Percentiles rank a stretch among this genome's conserved stretches.
phyloP scores from a whole-genome alignment of 2,888 invertebrate species.

The Diplazon laetatorius region DNA sequence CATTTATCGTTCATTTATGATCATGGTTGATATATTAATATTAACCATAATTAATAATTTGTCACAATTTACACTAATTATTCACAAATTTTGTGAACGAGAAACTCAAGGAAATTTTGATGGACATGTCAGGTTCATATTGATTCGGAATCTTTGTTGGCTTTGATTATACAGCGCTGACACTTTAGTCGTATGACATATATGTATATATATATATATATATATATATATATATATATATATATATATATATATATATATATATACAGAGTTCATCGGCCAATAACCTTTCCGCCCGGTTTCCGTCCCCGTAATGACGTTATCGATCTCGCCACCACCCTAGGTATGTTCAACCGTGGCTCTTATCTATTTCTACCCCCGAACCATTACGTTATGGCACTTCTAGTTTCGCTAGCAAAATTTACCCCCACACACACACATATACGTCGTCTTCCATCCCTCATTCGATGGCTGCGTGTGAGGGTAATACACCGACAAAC shows the following conservation, averaged over 20 bases:
- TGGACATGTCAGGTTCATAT: not conserved
- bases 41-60: not conserved
- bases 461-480: not conserved
- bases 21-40: not conserved
- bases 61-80: not conserved
- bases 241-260: too few relatives aligned
- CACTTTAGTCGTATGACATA: conserved; percentile 6
- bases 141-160: conserved; percentile 6
- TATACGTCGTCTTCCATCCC: not conserved
- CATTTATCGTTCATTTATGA: too few relatives aligned
- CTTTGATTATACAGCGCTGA: conserved; percentile 29
- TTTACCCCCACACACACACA: not conserved
- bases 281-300: conserved; percentile 56
- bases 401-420: not conserved
- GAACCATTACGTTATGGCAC: conserved; percentile 3
- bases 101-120: not conserved
- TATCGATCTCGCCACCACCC: conserved; percentile 50
- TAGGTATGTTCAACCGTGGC: conserved; percentile 39
- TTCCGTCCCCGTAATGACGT: conserved; percentile 57
- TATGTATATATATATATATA: too few relatives aligned
- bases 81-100: not conserved
- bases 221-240: too few relatives aligned
- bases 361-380: conserved; percentile 48
- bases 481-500: not conserved
- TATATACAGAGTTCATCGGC: conserved; percentile 36